These are phyloP conservation scores for Arge pagana DNA, from an alignment of 2,888 invertebrate species.

Conservation along the genomic window DNA sequence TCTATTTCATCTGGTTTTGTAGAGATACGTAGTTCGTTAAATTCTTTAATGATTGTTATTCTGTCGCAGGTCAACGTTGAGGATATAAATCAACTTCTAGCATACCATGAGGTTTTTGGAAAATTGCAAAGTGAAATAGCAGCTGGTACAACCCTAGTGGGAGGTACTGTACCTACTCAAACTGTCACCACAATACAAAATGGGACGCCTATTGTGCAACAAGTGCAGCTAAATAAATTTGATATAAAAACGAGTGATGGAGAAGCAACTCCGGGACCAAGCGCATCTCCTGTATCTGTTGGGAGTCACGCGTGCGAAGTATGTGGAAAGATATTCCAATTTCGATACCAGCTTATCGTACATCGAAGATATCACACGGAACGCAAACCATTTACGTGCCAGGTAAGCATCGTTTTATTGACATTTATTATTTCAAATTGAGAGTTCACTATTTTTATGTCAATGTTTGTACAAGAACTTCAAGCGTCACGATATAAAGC, in stretches of 20 bases:
- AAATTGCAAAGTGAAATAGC: conserved; percentile 67
- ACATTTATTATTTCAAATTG: too few relatives aligned
- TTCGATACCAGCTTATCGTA: conserved; percentile 84
- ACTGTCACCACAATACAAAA: conserved; percentile 56
- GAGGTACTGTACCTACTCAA: conserved; percentile 54
- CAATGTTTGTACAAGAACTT: not conserved
- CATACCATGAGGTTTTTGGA: conserved; percentile 85
- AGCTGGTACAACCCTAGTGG: conserved; percentile 57
- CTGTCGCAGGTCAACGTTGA: conserved; percentile 69
- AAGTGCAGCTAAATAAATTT: conserved; percentile 56
- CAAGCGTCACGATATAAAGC: not conserved
- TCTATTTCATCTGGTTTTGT: not conserved
- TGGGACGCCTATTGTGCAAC: conserved; percentile 53
- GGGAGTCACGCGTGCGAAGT: conserved; percentile 81
- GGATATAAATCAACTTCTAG: conserved; percentile 80
- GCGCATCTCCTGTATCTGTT: conserved; percentile 65
- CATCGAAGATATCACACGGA: conserved; percentile 86
- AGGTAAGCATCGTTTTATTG: conserved; percentile 50
- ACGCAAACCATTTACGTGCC: conserved; percentile 79
- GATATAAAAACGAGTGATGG: conserved; percentile 53
- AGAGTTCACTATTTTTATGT: too few relatives aligned
- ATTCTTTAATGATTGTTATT: conserved; percentile 17
- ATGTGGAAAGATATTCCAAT: conserved; percentile 86
- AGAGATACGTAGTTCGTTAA: not conserved
- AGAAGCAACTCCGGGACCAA: conserved; percentile 56